A percentile compares a stretch with the other conserved stretches of the same genome.
Evolutionary conservation across 1,140 invertebrate genomes (phyloP).

Genomic region (Scylla paramamosain): DNA sequence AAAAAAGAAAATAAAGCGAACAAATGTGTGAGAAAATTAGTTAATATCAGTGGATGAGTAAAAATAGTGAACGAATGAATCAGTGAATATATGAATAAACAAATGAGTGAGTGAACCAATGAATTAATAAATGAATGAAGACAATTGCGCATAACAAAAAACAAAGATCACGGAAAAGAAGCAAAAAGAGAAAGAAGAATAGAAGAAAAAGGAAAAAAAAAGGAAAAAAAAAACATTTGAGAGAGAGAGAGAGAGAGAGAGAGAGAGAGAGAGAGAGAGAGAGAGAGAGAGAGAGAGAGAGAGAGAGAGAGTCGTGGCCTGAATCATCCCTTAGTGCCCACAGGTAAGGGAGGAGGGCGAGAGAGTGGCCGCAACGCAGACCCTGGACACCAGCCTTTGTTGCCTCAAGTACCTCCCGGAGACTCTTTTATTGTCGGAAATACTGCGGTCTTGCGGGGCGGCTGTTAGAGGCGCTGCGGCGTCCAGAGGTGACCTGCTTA

Average conservation of each 20-base stretch:
- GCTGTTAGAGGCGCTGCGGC: neutral
- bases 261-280: neutral
- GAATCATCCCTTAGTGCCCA: too few relatives aligned
- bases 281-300: constrained; percentile 1
- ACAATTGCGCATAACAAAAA: too few relatives aligned
- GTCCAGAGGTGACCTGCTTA: constrained; percentile 5
- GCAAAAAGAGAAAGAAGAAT: neutral
- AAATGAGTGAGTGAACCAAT: neutral
- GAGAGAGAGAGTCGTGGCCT: neutral
- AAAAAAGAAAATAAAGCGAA: too few relatives aligned
- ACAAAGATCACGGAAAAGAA: too few relatives aligned
- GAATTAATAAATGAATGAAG: neutral
- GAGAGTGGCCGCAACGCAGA: neutral
- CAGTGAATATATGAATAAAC: neutral
- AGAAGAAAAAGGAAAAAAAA: neutral
- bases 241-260: neutral
- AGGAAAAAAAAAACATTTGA: neutral
- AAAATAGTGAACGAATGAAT: neutral
- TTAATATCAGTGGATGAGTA: too few relatives aligned
- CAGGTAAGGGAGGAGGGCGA: neutral
- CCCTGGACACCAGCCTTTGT: constrained; percentile 30
- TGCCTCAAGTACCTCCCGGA: constrained; percentile 40
- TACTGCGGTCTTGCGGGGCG: constrained; percentile 12
- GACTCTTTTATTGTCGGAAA: constrained; percentile 36
- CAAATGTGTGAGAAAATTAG: too few relatives aligned